Evolutionary conservation across 2,888 invertebrate species (phyloP).

Genomic region (Abrostola tripartita): DNA sequence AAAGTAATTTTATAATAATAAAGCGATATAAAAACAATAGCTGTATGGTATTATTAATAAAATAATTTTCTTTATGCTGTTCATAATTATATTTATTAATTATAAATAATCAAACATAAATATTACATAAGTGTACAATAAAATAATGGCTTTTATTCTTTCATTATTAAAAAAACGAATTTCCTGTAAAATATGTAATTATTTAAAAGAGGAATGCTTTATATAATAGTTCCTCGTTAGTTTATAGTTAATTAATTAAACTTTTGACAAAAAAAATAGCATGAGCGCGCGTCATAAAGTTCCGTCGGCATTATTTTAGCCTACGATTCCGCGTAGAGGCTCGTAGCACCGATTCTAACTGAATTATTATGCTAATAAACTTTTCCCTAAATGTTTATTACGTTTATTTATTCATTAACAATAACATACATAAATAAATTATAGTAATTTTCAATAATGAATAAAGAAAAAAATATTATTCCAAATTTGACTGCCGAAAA

Average conservation of each 20-base stretch:
- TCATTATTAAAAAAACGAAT: too few relatives aligned
- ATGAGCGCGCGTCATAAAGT: constrained; percentile 61
- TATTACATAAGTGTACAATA: too few relatives aligned
- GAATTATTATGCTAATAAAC: constrained; percentile 32
- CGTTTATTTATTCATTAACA: neutral
- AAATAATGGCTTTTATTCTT: too few relatives aligned
- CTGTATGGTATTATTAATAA: too few relatives aligned
- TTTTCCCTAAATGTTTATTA: constrained; percentile 3
- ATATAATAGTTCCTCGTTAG: too few relatives aligned
- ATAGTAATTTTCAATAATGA: neutral
- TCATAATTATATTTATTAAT: too few relatives aligned
- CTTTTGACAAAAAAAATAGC: constrained; percentile 27
- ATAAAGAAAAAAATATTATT: neutral
- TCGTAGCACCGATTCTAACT: constrained; percentile 57
- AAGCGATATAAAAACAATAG: too few relatives aligned
- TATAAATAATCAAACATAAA: too few relatives aligned
- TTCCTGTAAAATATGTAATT: too few relatives aligned
- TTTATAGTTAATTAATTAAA: constrained; percentile 11
- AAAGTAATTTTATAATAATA: too few relatives aligned
- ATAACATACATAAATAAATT: neutral
- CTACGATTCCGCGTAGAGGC: constrained; percentile 73
- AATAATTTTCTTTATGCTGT: too few relatives aligned
- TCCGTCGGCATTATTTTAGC: constrained; percentile 86
- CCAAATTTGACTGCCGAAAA: constrained; percentile 40
- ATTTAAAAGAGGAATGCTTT: too few relatives aligned